A percentile compares a stretch with the other conserved stretches of the same genome.
Conservation (phyloP, 2,113 vertebrate species). For the Aleadryas rufinucha region DNA sequence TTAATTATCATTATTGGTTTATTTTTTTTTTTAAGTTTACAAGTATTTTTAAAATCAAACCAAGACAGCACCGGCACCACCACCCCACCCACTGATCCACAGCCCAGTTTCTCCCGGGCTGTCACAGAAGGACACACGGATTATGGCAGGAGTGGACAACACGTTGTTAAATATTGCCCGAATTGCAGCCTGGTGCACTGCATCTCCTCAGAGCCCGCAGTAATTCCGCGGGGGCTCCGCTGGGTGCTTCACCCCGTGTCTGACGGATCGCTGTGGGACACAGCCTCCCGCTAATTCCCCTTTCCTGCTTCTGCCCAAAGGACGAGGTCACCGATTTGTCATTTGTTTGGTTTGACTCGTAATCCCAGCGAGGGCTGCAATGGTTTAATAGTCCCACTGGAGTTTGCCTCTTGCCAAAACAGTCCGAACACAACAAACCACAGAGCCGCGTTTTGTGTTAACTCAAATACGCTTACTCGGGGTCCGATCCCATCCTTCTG, state of each 20-base stretch:
- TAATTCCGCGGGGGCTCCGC: accelerated
- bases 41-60: neutral
- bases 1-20: accelerated
- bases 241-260: accelerated
- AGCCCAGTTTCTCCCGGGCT: accelerated
- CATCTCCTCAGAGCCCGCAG: neutral
- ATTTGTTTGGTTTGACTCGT: neutral
- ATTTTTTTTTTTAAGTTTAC: no score
- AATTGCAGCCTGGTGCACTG: accelerated
- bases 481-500: neutral
- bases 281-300: neutral
- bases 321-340: neutral
- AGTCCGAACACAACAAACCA: neutral
- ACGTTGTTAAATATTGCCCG: accelerated
- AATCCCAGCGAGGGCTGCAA: neutral
- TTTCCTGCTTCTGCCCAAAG: neutral
- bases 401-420: neutral
- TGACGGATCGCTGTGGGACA: accelerated
- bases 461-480: accelerated
- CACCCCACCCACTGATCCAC: accelerated
- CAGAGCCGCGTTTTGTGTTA: neutral
- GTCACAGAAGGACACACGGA: accelerated
- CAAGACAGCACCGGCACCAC: accelerated
- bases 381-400: neutral
- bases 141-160: accelerated